A percentile compares a stretch with the other conserved stretches of the same genome.
phyloP scores from a whole-genome alignment of 2,888 invertebrate genomes.

The Allacma fusca region DNA sequence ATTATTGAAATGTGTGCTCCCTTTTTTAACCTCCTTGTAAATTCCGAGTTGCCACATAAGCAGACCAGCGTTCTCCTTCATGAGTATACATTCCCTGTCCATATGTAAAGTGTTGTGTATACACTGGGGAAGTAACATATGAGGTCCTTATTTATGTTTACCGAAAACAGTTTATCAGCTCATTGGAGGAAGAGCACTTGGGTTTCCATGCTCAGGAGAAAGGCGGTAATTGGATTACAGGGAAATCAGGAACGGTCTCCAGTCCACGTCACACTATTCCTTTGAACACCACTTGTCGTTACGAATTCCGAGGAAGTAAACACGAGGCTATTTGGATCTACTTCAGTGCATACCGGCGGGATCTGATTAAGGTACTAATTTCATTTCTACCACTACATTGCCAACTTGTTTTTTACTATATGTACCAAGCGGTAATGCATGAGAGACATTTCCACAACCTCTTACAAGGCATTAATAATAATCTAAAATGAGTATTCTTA shows the following conservation, averaged over 20 bases:
- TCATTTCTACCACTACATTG: too few relatives aligned
- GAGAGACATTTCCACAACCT: too few relatives aligned
- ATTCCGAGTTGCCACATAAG: too few relatives aligned
- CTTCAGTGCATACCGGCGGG: slow-evolving; percentile 83
- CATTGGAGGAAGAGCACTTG: slow-evolving; percentile 66
- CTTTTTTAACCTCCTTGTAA: background rate
- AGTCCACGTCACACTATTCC: slow-evolving; percentile 81
- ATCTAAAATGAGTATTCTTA: too few relatives aligned
- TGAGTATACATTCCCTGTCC: too few relatives aligned
- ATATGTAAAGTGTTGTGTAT: background rate
- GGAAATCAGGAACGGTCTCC: slow-evolving; percentile 55
- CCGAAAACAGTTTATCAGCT: slow-evolving; percentile 68
- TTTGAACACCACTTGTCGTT: slow-evolving; percentile 85
- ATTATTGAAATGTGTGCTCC: background rate
- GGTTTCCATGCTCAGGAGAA: slow-evolving; percentile 54
- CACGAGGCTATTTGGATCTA: slow-evolving; percentile 86
- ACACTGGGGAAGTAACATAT: background rate
- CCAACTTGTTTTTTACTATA: too few relatives aligned
- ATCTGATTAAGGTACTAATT: slow-evolving; percentile 73
- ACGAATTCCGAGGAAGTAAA: slow-evolving; percentile 80
- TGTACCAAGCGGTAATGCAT: too few relatives aligned
- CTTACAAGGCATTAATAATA: too few relatives aligned
- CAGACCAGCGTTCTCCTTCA: too few relatives aligned
- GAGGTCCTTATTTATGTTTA: background rate
- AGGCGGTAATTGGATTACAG: slow-evolving; percentile 61